Base-by-base conservation (phyloP, 2,888 invertebrate genomes). In the Nomada flava region DNA sequence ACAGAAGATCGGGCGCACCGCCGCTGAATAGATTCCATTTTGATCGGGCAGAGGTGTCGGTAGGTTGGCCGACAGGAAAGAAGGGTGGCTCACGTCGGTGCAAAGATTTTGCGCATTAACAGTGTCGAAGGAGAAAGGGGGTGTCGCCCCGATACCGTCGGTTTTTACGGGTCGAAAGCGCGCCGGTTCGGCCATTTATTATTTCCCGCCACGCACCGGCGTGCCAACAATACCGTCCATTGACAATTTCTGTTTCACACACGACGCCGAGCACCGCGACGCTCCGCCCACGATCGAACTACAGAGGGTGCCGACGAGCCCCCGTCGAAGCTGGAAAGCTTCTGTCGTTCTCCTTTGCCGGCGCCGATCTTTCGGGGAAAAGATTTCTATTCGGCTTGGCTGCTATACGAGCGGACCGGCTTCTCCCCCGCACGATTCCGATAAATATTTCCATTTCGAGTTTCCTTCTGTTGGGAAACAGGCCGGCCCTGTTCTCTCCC, bases 231-330 rank as follows among this genome's bases (percentile, higher is more conserved):
- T 92, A 88, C 88, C 84, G 84, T 89, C 83, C 92, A 92, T 93
- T 92, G 92, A 92, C 92, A 93, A 92, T 92, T 91, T 91, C 78
- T 72, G 86, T 91, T 92, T 92, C 87, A 92, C 91, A 92, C 92
- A 91, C 92, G 90, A 90, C 87, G 91, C 90, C 91, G 91, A 89
- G 91, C 90, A 89, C 91, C 90, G 88, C 91, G 91, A 91, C 89
- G 92, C 93, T 88, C 93, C 93, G 92, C 93, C 93, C 92, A 92
- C 91, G 89, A 91, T 92, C 90, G 83, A 86, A 92, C 92, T 91
- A 93, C 93, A 93, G 84, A 93, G 89, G 57, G 79, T 73, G 87
- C 91, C 91, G 90, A 89, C 91, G 13, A 52, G 63, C 36, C 53
- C 67, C 72, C 57, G 47, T 44, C 69, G 26, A 53, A 42, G 57